Base-by-base conservation (phyloP, 2,797 vertebrate species). In the Microhierax caerulescens region DNA sequence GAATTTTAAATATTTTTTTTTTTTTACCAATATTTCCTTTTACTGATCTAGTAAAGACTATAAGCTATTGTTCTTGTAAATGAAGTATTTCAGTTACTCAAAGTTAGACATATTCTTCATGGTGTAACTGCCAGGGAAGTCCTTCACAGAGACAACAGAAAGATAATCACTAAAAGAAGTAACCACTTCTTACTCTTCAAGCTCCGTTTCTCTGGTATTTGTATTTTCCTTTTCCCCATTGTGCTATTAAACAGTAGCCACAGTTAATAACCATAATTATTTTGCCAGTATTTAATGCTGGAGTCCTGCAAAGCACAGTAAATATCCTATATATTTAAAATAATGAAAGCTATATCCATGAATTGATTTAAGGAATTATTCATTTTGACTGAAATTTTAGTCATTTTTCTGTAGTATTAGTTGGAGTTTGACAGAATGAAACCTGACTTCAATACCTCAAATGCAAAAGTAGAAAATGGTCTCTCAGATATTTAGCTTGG, bases 381-480 rank as follows among this genome's bases (percentile, higher is more conserved):
- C 64, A 0, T 87, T 94, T 67, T 37, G 2, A 64, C 27, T 51
- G n/a, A 77, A 85, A 43, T 67, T 37, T 85, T 76, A 43, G 14
- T 24, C 54, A 4, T 32, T 79, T 81, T 65, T 72, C 50, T 51
- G 8, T 27, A 23, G 16, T 4, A 5, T 15, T 41, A 50, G 57
- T 54, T 79, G 53, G 3, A 61, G 25, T 45, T 34, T 41, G 73
- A 25, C 6, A n/a, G 18, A 39, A 53, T 45, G 59, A 83, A 86
- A 34, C 15, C 2, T 75, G 1, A 79, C 21, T 82, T 68, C 39
- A 68, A 10, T 63, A 67, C 1, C 4, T 21, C 54, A 64, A 87
- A 75, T 7, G 59, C 0, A 0, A 39, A 11, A 69, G 10, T 12
- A n/a, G 15, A 45, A 34, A 82, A 80, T 0, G 2, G 4, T 22